A percentile compares a stretch with the other conserved stretches of the same genome.
These are phyloP conservation scores for Chinchilla lanigera DNA, from an alignment of 2,113 vertebrate species.

Conservation along the genomic window DNA sequence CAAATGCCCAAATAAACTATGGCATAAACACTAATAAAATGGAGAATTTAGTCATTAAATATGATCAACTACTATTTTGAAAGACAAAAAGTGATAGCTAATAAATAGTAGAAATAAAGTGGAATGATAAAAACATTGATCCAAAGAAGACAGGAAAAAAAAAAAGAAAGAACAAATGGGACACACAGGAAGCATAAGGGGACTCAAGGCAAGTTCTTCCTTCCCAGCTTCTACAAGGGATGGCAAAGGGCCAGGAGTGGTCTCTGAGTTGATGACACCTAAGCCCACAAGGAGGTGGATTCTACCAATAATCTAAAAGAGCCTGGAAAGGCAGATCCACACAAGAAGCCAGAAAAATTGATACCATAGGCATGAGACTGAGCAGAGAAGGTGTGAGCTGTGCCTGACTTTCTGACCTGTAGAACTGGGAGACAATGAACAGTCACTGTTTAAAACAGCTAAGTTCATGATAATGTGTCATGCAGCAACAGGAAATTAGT, in stretches of 20 bases:
- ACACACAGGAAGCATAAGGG: background rate
- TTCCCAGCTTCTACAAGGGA: background rate
- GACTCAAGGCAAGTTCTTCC: background rate
- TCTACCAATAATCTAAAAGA: background rate
- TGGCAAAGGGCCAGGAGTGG: background rate
- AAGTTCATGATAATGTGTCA: background rate
- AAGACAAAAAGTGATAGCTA: background rate
- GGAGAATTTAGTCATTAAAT: background rate
- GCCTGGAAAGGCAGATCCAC: background rate
- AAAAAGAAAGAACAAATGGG: background rate
- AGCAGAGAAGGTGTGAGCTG: background rate
- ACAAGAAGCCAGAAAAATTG: background rate
- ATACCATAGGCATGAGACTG: background rate
- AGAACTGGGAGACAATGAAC: background rate
- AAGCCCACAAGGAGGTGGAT: background rate
- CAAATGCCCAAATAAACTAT: slow-evolving; percentile 24
- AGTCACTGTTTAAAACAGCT: background rate
- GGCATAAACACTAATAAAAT: slow-evolving; percentile 16
- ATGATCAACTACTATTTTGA: background rate
- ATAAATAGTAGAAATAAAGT: slow-evolving; percentile 38
- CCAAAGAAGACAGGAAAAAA: background rate
- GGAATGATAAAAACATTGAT: slow-evolving; percentile 42
- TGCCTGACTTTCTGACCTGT: background rate
- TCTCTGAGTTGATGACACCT: background rate
- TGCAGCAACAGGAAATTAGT: background rate